Percentiles rank a stretch among this genome's conserved stretches.
phyloP scores from a whole-genome alignment of 2,888 invertebrate species.

The Dicyrtomina minuta region DNA sequence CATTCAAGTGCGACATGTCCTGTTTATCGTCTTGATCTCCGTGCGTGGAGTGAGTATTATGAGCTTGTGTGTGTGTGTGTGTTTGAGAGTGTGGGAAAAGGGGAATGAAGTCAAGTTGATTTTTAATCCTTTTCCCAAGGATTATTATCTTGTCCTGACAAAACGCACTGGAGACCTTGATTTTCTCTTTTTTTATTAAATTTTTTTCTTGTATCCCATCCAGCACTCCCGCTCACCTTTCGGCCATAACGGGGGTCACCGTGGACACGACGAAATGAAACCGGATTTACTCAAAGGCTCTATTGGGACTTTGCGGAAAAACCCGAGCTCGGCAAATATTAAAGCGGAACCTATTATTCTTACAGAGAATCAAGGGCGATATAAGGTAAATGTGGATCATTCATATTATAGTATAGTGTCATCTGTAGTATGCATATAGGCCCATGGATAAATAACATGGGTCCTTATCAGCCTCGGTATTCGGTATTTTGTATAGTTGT shows the following conservation, averaged over 20 bases:
- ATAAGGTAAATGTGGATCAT: conserved; percentile 70
- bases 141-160: not conserved
- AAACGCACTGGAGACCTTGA: conserved; percentile 5
- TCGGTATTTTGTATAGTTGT: too few species aligned
- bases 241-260: conserved; percentile 28
- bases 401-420: too few species aligned
- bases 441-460: too few species aligned
- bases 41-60: too few species aligned
- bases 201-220: not conserved
- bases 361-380: conserved; percentile 75
- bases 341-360: conserved; percentile 58
- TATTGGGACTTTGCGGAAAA: conserved; percentile 65
- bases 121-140: conserved; percentile 1
- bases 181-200: conserved; percentile 12
- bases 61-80: too few species aligned
- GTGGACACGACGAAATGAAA: conserved; percentile 64
- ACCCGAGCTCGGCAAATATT: conserved; percentile 56
- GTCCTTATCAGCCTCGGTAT: too few species aligned
- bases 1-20: too few species aligned
- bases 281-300: conserved; percentile 80
- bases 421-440: too few species aligned
- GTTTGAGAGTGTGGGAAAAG: too few species aligned
- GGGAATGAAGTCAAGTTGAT: not conserved
- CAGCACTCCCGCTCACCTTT: conserved; percentile 30
- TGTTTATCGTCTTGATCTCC: too few species aligned